Conservation (phyloP, 2,797 vertebrate species). For the Acanthiza pusilla region DNA sequence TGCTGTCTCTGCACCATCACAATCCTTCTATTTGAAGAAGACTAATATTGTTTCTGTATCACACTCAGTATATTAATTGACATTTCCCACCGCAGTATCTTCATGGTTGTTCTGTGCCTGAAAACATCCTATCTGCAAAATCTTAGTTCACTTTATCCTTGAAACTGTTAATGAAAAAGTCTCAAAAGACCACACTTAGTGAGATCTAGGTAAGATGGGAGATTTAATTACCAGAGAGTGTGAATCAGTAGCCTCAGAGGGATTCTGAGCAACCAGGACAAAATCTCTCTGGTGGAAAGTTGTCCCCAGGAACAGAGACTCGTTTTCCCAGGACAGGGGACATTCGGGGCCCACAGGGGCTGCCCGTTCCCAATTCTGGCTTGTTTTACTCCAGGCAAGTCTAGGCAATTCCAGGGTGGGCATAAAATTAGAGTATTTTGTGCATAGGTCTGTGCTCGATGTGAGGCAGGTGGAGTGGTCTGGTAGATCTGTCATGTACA, state of each 20-base stretch:
- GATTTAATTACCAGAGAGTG: neutral
- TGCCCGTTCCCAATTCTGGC: neutral
- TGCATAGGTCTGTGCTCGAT: rapidly evolving
- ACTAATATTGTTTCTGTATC: neutral
- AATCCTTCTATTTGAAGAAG: neutral
- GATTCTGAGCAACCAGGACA: neutral
- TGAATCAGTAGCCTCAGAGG: neutral
- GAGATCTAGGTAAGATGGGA: neutral
- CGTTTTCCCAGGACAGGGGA: neutral
- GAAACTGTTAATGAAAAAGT: neutral
- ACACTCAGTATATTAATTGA: neutral
- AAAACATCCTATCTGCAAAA: neutral
- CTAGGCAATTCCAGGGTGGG: neutral
- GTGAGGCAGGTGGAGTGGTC: neutral
- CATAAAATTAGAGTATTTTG: neutral
- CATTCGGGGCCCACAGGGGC: rapidly evolving
- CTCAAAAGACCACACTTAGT: neutral
- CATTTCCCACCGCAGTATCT: neutral
- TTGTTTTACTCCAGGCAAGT: neutral
- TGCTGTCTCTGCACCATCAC: neutral
- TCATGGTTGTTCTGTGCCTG: neutral
- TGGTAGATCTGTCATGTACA: neutral
- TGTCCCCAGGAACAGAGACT: neutral
- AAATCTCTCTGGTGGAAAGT: neutral
- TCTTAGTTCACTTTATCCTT: neutral